Evolutionary conservation across 2,797 vertebrate species (phyloP).

Genomic region (Vespertilio murinus): DNA sequence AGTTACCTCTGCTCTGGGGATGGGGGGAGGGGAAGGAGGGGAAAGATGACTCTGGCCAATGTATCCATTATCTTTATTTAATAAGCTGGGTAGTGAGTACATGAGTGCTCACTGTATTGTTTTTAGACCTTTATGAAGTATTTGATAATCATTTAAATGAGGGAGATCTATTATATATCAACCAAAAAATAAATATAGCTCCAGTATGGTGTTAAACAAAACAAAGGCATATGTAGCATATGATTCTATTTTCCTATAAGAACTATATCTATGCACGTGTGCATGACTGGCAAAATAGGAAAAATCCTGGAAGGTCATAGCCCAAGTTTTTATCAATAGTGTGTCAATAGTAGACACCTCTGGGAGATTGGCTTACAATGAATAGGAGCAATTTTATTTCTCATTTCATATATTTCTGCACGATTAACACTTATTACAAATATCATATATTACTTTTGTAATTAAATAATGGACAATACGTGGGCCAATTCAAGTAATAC

Average conservation of each 20-base stretch:
- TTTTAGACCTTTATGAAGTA: background rate
- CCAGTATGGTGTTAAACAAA: background rate
- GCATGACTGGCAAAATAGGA: background rate
- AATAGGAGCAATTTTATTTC: background rate
- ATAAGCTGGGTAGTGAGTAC: background rate
- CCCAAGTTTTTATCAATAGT: background rate
- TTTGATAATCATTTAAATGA: background rate
- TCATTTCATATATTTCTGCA: background rate
- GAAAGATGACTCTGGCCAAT: too few relatives aligned
- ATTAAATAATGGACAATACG: conserved; percentile 12
- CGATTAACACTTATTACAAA: background rate
- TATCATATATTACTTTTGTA: background rate
- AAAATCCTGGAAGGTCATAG: background rate
- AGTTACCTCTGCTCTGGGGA: background rate
- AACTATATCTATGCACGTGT: background rate
- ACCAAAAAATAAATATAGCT: background rate
- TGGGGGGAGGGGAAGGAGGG: accelerated
- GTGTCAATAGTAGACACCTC: background rate
- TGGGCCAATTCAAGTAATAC: background rate
- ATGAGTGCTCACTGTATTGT: background rate
- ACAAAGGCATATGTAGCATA: background rate
- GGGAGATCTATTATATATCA: background rate
- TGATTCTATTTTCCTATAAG: background rate
- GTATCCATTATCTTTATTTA: background rate
- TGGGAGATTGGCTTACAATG: background rate